Evolutionary conservation across 2,888 invertebrate species (phyloP).

Genomic region (Drosophila monieri): DNA sequence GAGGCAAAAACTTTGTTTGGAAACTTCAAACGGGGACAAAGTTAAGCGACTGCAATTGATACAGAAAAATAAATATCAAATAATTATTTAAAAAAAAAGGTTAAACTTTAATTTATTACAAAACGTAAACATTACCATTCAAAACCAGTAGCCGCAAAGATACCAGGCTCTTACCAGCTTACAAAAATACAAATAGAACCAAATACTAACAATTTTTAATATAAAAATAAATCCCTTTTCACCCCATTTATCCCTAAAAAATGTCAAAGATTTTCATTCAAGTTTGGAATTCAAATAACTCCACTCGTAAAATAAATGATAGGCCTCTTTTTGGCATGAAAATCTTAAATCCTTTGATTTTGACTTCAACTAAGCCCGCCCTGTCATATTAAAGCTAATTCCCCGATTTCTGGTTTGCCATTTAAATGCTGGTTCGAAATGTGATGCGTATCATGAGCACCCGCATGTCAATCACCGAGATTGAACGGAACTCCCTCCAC

Average conservation of each 20-base stretch:
- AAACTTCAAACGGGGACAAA: slow-evolving; percentile 10
- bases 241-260: background rate
- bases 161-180: too few relatives aligned
- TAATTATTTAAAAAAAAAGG: background rate
- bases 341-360: slow-evolving; percentile 7
- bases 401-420: slow-evolving; percentile 43
- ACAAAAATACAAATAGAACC: too few relatives aligned
- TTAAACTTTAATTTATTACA: background rate
- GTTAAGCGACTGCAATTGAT: background rate
- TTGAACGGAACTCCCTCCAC: slow-evolving; percentile 36
- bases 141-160: too few relatives aligned
- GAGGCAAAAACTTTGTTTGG: slow-evolving; percentile 25
- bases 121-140: background rate
- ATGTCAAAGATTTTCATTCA: background rate
- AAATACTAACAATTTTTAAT: background rate
- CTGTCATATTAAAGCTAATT: slow-evolving; percentile 46
- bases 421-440: slow-evolving; percentile 49
- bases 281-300: background rate
- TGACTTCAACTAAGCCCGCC: slow-evolving; percentile 1
- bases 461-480: slow-evolving; percentile 77
- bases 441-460: slow-evolving; percentile 45
- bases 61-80: background rate
- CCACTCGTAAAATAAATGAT: background rate
- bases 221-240: background rate
- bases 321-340: background rate